These are phyloP conservation scores for Andrena bucephala DNA, from an alignment of 2,888 invertebrate genomes.

Conservation along the genomic window DNA sequence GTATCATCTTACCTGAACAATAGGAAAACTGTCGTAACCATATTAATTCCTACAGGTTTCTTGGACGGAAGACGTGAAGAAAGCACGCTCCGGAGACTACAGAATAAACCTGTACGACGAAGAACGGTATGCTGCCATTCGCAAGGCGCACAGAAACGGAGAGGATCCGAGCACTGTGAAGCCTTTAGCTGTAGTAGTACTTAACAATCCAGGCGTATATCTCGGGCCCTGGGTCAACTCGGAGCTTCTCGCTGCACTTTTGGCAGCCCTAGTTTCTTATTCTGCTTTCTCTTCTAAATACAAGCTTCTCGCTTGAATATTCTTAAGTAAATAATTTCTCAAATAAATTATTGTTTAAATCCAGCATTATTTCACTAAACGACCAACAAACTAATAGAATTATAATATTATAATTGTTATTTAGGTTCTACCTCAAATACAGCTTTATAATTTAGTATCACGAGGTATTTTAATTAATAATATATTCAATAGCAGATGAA, in stretches of 20 bases:
- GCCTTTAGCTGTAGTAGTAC: slow-evolving; percentile 89
- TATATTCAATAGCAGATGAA: too few species aligned
- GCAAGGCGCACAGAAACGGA: slow-evolving; percentile 92
- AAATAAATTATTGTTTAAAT: slow-evolving; percentile 32
- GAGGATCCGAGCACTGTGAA: slow-evolving; percentile 89
- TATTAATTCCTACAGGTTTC: slow-evolving; percentile 89
- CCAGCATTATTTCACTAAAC: slow-evolving; percentile 10
- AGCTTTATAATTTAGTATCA: slow-evolving; percentile 14
- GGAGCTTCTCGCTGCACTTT: slow-evolving; percentile 93
- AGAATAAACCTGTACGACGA: slow-evolving; percentile 94
- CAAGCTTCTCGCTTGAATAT: slow-evolving; percentile 90
- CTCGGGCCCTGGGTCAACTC: slow-evolving; percentile 97
- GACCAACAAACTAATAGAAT: not conserved
- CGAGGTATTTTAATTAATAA: not conserved
- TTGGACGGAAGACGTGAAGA: slow-evolving; percentile 95
- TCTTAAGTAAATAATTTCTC: slow-evolving; percentile 22
- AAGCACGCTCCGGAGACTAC: slow-evolving; percentile 93
- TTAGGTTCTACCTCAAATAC: slow-evolving; percentile 12
- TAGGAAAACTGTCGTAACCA: not conserved
- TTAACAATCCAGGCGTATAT: slow-evolving; percentile 93
- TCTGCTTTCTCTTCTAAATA: slow-evolving; percentile 94
- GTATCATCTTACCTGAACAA: not conserved
- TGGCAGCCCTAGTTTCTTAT: slow-evolving; percentile 93
- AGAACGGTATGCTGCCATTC: slow-evolving; percentile 94
- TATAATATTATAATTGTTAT: slow-evolving; percentile 7